Percentiles rank a stretch among this genome's conserved stretches.
These are phyloP conservation scores for Pedionomus torquatus DNA, from an alignment of 2,113 vertebrate genomes.

Conservation along the genomic window DNA sequence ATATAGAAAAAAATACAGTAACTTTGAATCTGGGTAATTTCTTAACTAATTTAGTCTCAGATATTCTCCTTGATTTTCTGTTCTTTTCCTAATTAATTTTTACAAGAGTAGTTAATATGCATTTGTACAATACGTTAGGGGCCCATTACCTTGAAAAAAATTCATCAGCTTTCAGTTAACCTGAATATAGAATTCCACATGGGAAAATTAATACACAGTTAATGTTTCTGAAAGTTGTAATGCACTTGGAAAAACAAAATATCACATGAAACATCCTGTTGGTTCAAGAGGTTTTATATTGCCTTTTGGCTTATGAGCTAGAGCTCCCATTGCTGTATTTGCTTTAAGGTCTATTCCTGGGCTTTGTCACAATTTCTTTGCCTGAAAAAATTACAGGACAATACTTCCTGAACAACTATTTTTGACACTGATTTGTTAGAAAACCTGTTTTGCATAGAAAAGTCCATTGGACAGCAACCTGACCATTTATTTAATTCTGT, in stretches of 20 bases:
- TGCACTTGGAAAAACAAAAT: background rate
- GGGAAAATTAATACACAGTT: background rate
- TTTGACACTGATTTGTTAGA: background rate
- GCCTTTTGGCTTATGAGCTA: background rate
- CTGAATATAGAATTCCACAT: background rate
- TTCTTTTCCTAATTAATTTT: constrained; percentile 21
- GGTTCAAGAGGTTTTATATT: background rate
- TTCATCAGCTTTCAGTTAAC: constrained; percentile 7
- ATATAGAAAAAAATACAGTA: background rate
- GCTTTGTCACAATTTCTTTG: background rate
- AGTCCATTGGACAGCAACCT: background rate
- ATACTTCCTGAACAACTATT: background rate
- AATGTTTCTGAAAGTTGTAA: background rate
- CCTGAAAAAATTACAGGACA: background rate
- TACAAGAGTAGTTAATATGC: background rate
- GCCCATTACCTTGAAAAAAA: constrained; percentile 16
- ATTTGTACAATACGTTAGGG: background rate
- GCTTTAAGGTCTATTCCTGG: background rate
- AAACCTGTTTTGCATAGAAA: background rate
- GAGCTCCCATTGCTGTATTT: background rate
- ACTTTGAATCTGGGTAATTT: background rate
- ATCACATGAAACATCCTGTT: background rate
- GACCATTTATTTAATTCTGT: background rate
- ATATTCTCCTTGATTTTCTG: background rate
- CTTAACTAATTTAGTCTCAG: background rate